These are phyloP conservation scores for Agraylea sexmaculata DNA, from an alignment of 1,140 invertebrate species.

Conservation along the genomic window DNA sequence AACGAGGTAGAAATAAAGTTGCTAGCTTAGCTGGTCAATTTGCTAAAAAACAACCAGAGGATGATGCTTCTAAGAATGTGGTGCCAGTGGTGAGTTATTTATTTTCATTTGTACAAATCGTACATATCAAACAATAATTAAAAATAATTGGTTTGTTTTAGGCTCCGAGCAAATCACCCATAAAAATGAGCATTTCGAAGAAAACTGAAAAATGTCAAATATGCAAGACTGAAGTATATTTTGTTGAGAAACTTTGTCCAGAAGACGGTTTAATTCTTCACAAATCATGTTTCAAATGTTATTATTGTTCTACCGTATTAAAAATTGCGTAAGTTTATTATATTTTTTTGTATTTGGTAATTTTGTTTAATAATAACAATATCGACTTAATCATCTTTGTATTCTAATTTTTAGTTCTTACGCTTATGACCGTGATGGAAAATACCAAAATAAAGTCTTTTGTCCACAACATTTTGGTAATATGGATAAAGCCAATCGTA, in stretches of 20 bases:
- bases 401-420: conserved; percentile 39
- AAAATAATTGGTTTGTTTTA: too few species aligned
- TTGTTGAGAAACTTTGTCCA: conserved; percentile 76
- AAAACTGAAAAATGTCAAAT: conserved; percentile 75
- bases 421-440: conserved; percentile 61
- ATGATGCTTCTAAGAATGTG: too few species aligned
- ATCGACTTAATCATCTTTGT: neutral
- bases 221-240: conserved; percentile 76
- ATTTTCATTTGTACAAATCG: conserved; percentile 2
- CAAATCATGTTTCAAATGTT: conserved; percentile 66
- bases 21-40: conserved; percentile 60
- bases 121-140: neutral
- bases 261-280: conserved; percentile 79
- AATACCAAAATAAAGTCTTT: conserved; percentile 62
- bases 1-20: conserved; percentile 64
- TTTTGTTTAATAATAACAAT: too few species aligned
- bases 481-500: conserved; percentile 37
- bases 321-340: conserved; percentile 20
- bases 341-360: neutral
- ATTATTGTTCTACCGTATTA: conserved; percentile 33
- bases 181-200: too few species aligned
- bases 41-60: conserved; percentile 45
- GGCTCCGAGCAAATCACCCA: too few species aligned
- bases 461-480: conserved; percentile 70
- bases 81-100: neutral